Percentiles rank a stretch among this genome's conserved stretches.
Conservation (phyloP, 2,797 vertebrate species). For the Oceanodroma leucorhoa region DNA sequence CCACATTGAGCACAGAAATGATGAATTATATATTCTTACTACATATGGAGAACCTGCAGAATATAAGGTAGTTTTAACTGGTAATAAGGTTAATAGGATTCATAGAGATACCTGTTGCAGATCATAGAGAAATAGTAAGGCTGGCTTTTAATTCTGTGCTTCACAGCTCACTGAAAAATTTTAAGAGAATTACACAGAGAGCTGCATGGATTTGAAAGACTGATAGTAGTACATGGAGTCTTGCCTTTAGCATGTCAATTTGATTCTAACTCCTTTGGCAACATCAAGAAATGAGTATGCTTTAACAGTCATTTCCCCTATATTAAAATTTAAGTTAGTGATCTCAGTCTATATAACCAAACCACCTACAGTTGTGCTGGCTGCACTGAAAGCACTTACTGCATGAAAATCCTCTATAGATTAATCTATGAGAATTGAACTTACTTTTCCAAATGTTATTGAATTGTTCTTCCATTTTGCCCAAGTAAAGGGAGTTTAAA, state of each 20-base stretch:
- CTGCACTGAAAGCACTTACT: not conserved
- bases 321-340: not conserved
- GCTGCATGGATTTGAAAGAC: not conserved
- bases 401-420: not conserved
- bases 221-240: not conserved
- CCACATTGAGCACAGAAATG: constrained; percentile 87
- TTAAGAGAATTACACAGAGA: not conserved
- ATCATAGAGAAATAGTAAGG: not conserved
- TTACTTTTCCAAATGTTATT: not conserved
- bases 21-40: constrained; percentile 85
- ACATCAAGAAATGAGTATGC: not conserved
- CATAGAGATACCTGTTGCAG: not conserved
- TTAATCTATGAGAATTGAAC: not conserved
- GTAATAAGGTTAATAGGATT: not conserved
- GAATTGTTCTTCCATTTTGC: not conserved
- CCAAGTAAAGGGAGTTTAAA: not conserved
- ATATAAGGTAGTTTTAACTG: constrained; percentile 85
- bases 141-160: not conserved
- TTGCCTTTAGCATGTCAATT: not conserved
- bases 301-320: not conserved
- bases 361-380: not conserved
- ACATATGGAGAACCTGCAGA: constrained; percentile 86
- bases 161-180: not conserved
- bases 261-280: not conserved
- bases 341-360: not conserved